A percentile compares a stretch with the other conserved stretches of the same genome.
phyloP scores from a whole-genome alignment of 2,797 vertebrate species.

The Hyperoplus immaculatus region DNA sequence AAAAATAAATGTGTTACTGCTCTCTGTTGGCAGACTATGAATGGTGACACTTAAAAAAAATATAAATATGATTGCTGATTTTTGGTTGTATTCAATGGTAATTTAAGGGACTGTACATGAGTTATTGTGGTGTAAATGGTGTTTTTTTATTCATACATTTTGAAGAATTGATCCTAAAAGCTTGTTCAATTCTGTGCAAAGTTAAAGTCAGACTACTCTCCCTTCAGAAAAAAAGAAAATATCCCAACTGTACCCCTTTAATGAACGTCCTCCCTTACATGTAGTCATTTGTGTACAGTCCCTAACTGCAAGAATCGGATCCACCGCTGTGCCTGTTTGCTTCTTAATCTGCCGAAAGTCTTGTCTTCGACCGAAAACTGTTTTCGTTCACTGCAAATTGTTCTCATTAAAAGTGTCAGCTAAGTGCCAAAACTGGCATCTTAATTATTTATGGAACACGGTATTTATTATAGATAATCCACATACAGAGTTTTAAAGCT shows the following conservation, averaged over 20 bases:
- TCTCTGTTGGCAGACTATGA: background rate
- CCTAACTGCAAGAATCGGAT: background rate
- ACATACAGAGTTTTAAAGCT: slow-evolving; percentile 2
- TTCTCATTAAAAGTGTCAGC: slow-evolving; percentile 19
- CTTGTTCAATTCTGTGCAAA: background rate
- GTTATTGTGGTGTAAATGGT: too few species aligned
- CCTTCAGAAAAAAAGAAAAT: background rate
- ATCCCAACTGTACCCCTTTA: background rate
- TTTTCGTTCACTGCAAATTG: slow-evolving; percentile 6
- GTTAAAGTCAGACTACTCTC: background rate
- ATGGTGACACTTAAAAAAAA: background rate
- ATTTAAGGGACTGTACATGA: too few species aligned
- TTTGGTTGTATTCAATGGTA: too few species aligned
- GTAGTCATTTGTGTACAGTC: background rate
- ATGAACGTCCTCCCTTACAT: background rate
- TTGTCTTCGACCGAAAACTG: background rate
- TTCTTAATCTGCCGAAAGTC: background rate
- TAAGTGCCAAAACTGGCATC: slow-evolving; percentile 11
- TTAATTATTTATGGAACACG: slow-evolving; percentile 38
- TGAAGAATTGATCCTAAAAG: background rate
- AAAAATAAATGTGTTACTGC: background rate
- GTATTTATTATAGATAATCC: slow-evolving; percentile 36
- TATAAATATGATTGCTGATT: too few species aligned
- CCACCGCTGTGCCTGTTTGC: background rate
- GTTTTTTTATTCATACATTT: background rate